These are phyloP conservation scores for Pogonophryne albipinna DNA, from an alignment of 2,797 vertebrate species.

Conservation along the genomic window DNA sequence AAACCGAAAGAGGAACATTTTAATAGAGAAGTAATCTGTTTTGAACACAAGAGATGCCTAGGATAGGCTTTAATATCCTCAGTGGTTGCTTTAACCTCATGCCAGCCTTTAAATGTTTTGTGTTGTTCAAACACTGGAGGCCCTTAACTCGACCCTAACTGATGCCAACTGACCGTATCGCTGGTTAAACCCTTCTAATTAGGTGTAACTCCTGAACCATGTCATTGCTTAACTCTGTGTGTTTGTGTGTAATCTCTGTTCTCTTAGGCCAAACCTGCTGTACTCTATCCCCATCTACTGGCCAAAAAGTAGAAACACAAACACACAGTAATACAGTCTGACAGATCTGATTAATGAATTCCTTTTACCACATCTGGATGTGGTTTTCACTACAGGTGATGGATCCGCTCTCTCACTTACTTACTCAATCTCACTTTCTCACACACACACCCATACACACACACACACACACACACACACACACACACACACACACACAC, in stretches of 20 bases:
- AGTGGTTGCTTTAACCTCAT: neutral
- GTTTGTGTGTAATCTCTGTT: neutral
- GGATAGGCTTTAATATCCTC: constrained; percentile 20
- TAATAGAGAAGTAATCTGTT: constrained; percentile 49
- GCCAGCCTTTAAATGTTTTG: constrained; percentile 7
- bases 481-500: neutral
- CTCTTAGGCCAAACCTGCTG: constrained; percentile 14
- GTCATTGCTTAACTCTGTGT: neutral
- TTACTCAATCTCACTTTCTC: constrained; percentile 14
- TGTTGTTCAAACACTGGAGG: constrained; percentile 9
- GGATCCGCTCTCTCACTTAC: constrained; percentile 27
- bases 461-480: constrained; percentile 13
- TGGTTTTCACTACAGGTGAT: constrained; percentile 47
- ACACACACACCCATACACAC: constrained; percentile 1
- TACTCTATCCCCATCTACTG: constrained; percentile 77
- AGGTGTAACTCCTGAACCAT: constrained; percentile 29
- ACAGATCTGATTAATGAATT: constrained; percentile 50
- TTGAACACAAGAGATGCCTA: constrained; percentile 14
- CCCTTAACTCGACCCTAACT: constrained; percentile 31
- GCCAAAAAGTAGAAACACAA: constrained; percentile 30
- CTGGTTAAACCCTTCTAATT: constrained; percentile 36
- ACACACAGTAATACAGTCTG: constrained; percentile 12
- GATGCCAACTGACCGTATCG: constrained; percentile 19
- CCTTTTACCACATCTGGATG: constrained; percentile 59
- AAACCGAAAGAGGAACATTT: constrained; percentile 40